Evolutionary conservation across 2,113 vertebrate species (phyloP), one percentile per base, ranked within the genome.

Genomic region (Parotia lawesii): DNA sequence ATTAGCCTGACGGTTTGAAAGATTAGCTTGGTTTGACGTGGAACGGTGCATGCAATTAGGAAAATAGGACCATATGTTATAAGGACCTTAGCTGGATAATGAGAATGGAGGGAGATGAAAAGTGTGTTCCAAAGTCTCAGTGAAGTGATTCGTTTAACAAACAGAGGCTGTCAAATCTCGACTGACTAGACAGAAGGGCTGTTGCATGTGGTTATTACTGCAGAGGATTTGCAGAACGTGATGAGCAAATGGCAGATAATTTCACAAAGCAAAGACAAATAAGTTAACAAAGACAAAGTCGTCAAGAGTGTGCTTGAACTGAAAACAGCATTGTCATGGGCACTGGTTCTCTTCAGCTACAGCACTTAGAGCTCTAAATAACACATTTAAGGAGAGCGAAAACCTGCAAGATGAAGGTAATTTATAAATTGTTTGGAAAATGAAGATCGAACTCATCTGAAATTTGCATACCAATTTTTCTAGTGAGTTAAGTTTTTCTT

Each of bases 41-140:
- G 90, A 97, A 35, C 71, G 60, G 58, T 53, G 54, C 89, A 47
- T 58, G 88, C 93, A 94, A 97, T 97, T 95, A 97, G 88, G 92
- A 95, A 97, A 94, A 97, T 89, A 95, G 75, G 90, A 94, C 82
- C 88, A 91, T 95, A 95, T 96, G 92, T 92, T 97, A 89, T 85
- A 94, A 97, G 82, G 85, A 95, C 88, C 88, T 96, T 73, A 88
- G 85, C 84, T 75, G 90, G 92, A 90, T 94, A 96, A 96, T 88
- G 94, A 92, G 90, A 96, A 82, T 54, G 79, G 58, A 85, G 82
- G 85, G 86, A 95, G 89, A 92, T 85, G 94, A 91, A 95, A 93
- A 92, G 53, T 75, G 66, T 94, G 70, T 85, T 94, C 85, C 60
- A 61, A 90, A 93, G 86, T 95, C 92, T 96, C 78, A 27, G 72